Percentiles rank a stretch among this genome's conserved stretches.
phyloP scores from a whole-genome alignment of 2,888 invertebrate genomes.

The Laothoe populi region DNA sequence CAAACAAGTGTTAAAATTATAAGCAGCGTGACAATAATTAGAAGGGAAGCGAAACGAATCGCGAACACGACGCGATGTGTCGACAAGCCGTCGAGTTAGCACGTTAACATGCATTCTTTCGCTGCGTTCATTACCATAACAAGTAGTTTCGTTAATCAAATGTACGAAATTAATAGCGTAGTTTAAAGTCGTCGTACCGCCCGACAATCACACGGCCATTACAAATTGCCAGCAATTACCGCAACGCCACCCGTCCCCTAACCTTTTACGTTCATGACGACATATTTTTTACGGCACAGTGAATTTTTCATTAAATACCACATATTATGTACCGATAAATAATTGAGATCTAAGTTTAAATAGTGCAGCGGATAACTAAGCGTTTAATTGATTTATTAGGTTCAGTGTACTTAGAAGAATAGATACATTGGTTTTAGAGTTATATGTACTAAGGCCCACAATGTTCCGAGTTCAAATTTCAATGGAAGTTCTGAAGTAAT shows the following conservation, averaged over 20 bases:
- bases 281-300: slow-evolving; percentile 53
- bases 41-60: slow-evolving; percentile 66
- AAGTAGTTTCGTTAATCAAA: slow-evolving; percentile 85
- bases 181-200: slow-evolving; percentile 80
- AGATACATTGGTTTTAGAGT: neutral
- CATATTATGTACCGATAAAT: slow-evolving; percentile 8
- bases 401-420: neutral
- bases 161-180: slow-evolving; percentile 84
- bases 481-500: no score
- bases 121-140: slow-evolving; percentile 82
- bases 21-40: slow-evolving; percentile 66
- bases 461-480: no score
- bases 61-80: slow-evolving; percentile 78
- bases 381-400: neutral
- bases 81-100: slow-evolving; percentile 78
- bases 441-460: neutral
- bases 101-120: slow-evolving; percentile 82
- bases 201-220: slow-evolving; percentile 81
- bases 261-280: slow-evolving; percentile 59
- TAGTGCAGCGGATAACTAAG: neutral
- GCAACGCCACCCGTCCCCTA: slow-evolving; percentile 67
- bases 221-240: slow-evolving; percentile 82
- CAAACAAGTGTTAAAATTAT: slow-evolving; percentile 61
- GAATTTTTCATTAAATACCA: slow-evolving; percentile 45
- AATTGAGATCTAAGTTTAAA: neutral